These are phyloP conservation scores for Danaus melanippus DNA, from an alignment of 1,140 invertebrate species.

Conservation along the genomic window DNA sequence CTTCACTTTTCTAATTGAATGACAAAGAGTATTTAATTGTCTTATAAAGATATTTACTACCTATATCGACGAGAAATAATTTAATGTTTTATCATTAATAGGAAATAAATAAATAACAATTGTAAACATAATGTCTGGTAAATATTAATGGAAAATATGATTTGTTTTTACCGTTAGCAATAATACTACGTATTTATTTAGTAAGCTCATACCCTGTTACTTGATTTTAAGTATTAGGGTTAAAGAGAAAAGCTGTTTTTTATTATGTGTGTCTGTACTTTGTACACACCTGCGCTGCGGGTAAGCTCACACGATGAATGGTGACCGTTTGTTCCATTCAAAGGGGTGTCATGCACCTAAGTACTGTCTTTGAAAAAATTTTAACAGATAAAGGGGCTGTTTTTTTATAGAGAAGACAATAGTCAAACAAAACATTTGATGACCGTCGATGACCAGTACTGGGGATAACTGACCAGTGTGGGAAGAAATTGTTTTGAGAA, in stretches of 20 bases:
- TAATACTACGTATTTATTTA: no score
- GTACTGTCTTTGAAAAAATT: conserved; percentile 46
- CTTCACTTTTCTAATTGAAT: conserved; percentile 20
- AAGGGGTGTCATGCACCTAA: conserved; percentile 48
- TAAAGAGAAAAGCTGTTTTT: no score
- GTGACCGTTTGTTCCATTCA: conserved; percentile 41
- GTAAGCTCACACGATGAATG: conserved; percentile 30
- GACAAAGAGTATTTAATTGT: conserved; percentile 6
- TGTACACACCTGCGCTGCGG: conserved; percentile 33
- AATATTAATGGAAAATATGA: no score
- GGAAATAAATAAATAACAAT: no score
- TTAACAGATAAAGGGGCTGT: conserved; percentile 48
- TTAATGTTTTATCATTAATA: no score
- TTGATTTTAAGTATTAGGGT: no score
- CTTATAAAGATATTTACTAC: no score
- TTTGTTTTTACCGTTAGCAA: no score
- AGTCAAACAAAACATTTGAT: conserved; percentile 55
- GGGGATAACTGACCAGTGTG: conserved; percentile 38
- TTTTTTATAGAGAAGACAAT: conserved; percentile 50
- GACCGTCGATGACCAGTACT: conserved; percentile 61
- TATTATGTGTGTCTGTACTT: no score
- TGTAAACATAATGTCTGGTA: no score
- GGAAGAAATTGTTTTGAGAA: conserved; percentile 36
- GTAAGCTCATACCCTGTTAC: no score
- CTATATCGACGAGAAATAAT: no score